These are phyloP conservation scores for Erpobdella octoculata DNA, from an alignment of 2,888 invertebrate species.

Conservation along the genomic window DNA sequence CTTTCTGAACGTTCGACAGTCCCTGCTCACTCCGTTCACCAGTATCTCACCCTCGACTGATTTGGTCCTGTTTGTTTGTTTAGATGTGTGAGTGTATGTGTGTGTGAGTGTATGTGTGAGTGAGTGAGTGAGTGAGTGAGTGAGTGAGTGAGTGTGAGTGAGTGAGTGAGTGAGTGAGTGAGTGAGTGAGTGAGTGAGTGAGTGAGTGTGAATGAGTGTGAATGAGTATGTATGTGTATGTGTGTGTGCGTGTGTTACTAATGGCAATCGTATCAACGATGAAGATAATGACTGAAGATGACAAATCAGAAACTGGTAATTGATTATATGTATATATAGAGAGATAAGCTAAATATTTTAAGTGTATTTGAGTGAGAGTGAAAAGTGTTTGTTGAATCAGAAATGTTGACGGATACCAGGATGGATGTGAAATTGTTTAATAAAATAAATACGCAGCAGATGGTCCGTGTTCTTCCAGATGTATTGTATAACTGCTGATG, in stretches of 20 bases:
- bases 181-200: not conserved
- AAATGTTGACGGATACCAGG: too few species aligned
- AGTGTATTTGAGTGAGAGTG: too few species aligned
- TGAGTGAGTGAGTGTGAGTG: not conserved
- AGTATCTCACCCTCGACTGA: conserved; percentile 64
- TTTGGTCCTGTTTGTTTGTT: conserved; percentile 44
- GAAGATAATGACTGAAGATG: too few species aligned
- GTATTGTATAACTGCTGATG: too few species aligned
- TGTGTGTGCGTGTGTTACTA: not conserved
- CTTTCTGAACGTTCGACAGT: conserved; percentile 73
- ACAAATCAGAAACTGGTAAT: too few species aligned
- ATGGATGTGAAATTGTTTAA: too few species aligned
- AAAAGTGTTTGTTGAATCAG: too few species aligned
- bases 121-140: not conserved
- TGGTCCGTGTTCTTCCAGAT: too few species aligned
- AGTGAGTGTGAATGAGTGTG: not conserved
- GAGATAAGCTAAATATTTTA: too few species aligned
- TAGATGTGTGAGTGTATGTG: not conserved
- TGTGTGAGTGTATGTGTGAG: not conserved
- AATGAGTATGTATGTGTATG: not conserved
- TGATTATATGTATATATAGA: too few species aligned
- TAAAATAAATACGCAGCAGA: too few species aligned
- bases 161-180: not conserved
- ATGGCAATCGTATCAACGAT: too few species aligned
- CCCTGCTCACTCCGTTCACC: conserved; percentile 66